These are phyloP conservation scores for Staurois parvus DNA, from an alignment of 2,797 vertebrate genomes.

Conservation along the genomic window DNA sequence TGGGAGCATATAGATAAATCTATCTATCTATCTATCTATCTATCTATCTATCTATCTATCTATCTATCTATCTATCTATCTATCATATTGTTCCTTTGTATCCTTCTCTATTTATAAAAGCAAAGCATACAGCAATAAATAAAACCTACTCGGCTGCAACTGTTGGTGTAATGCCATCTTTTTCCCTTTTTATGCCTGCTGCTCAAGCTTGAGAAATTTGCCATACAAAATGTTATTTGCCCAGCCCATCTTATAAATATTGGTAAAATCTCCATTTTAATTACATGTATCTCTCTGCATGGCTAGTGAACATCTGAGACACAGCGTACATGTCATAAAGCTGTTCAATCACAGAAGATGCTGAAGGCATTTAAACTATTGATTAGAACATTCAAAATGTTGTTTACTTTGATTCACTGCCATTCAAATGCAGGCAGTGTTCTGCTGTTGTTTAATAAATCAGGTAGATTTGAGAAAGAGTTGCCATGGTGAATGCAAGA, in stretches of 20 bases:
- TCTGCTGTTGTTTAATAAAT: constrained; percentile 34
- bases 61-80: too few relatives aligned
- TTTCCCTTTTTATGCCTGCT: constrained; percentile 18
- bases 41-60: too few relatives aligned
- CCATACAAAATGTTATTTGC: constrained; percentile 28
- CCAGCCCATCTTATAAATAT: constrained; percentile 26
- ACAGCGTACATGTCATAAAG: constrained; percentile 6
- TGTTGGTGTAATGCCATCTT: constrained; percentile 19
- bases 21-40: too few relatives aligned
- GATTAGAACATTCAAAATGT: constrained; percentile 35
- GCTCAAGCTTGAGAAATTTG: constrained; percentile 17
- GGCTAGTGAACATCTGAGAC: constrained; percentile 30
- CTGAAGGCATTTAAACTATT: constrained; percentile 36
- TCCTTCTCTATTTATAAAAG: background rate
- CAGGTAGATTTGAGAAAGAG: constrained; percentile 22
- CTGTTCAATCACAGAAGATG: constrained; percentile 18
- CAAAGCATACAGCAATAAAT: constrained; percentile 14
- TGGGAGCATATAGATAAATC: background rate
- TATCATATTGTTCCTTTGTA: background rate
- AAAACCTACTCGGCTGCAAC: constrained; percentile 1
- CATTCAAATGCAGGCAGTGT: constrained; percentile 13
- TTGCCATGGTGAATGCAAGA: constrained; percentile 9
- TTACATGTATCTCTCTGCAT: constrained; percentile 39
- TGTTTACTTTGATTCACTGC: constrained; percentile 9
- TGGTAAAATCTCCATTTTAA: constrained; percentile 40